These are phyloP conservation scores for Plebejus melissa DNA, from an alignment of 2,888 invertebrate species.

Conservation along the genomic window DNA sequence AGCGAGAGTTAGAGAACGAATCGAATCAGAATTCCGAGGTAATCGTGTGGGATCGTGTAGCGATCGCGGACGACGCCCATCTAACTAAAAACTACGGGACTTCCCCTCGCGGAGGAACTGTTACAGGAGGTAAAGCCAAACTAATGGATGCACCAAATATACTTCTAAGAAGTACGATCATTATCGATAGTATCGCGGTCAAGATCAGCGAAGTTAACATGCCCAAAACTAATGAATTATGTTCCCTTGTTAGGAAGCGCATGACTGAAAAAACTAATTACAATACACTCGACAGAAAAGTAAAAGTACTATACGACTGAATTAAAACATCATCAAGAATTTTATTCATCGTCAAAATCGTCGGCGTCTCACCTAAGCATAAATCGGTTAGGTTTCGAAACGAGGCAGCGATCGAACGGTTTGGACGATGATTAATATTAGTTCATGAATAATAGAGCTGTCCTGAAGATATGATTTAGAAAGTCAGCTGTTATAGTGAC, in stretches of 20 bases:
- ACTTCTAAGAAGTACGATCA: conserved; percentile 61
- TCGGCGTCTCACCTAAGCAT: conserved; percentile 34
- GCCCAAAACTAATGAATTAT: conserved; percentile 75
- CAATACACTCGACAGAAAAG: conserved; percentile 60
- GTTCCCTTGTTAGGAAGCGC: conserved; percentile 76
- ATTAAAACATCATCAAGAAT: conserved; percentile 59
- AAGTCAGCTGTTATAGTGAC: conserved; percentile 78
- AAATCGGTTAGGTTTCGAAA: conserved; percentile 36
- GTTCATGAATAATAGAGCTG: conserved; percentile 78
- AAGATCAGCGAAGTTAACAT: conserved; percentile 74
- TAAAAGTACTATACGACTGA: conserved; percentile 59
- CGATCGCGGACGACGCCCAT: conserved; percentile 44
- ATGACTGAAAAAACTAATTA: conserved; percentile 66
- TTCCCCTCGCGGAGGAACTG: conserved; percentile 59
- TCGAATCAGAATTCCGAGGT: conserved; percentile 32
- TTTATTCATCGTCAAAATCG: conserved; percentile 63
- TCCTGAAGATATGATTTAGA: conserved; percentile 73
- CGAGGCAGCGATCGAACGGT: conserved; percentile 48
- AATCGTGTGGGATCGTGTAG: conserved; percentile 31
- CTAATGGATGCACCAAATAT: conserved; percentile 74
- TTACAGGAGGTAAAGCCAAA: conserved; percentile 69
- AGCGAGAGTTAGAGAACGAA: conserved; percentile 47
- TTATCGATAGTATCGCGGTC: conserved; percentile 58
- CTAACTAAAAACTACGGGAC: conserved; percentile 50
- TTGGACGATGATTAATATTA: conserved; percentile 70